These are phyloP conservation scores for Tholera decimalis DNA, from an alignment of 2,888 invertebrate species.

Conservation along the genomic window DNA sequence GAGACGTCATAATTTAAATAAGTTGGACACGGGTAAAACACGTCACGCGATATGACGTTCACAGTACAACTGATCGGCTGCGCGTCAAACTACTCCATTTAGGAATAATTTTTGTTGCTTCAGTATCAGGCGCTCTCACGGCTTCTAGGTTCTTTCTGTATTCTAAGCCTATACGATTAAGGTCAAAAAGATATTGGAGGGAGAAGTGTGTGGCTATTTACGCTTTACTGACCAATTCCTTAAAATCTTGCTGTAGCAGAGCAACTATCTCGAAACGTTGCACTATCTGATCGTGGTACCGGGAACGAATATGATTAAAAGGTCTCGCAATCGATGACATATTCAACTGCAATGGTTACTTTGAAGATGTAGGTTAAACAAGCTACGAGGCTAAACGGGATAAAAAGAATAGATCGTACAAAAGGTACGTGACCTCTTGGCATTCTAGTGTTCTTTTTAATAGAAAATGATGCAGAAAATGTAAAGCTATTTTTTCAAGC, in stretches of 20 bases:
- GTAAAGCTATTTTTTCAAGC: conserved; percentile 31
- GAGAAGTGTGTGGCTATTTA: no score
- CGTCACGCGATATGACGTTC: no score
- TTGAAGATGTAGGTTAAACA: conserved; percentile 63
- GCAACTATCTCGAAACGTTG: conserved; percentile 23
- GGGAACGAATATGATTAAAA: conserved; percentile 67
- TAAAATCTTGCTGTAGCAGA: conserved; percentile 9
- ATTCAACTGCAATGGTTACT: conserved; percentile 68
- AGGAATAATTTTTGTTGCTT: no score
- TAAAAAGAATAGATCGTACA: conserved; percentile 33
- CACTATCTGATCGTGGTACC: conserved; percentile 53
- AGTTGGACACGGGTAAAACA: no score
- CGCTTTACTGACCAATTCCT: no score
- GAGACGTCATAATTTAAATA: no score
- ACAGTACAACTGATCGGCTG: no score
- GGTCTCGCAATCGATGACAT: conserved; percentile 67
- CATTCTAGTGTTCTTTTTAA: conserved; percentile 39
- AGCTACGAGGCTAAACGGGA: conserved; percentile 35
- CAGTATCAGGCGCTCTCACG: no score
- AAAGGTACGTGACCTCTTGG: conserved; percentile 45
- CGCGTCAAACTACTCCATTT: no score
- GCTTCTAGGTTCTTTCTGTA: no score
- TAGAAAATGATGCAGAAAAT: conserved; percentile 31
- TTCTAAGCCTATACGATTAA: neutral
- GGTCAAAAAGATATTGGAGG: no score